Evolutionary conservation across 2,797 vertebrate genomes (phyloP), one percentile per base, ranked within the genome.

Genomic region (Sebastiscus tertius): DNA sequence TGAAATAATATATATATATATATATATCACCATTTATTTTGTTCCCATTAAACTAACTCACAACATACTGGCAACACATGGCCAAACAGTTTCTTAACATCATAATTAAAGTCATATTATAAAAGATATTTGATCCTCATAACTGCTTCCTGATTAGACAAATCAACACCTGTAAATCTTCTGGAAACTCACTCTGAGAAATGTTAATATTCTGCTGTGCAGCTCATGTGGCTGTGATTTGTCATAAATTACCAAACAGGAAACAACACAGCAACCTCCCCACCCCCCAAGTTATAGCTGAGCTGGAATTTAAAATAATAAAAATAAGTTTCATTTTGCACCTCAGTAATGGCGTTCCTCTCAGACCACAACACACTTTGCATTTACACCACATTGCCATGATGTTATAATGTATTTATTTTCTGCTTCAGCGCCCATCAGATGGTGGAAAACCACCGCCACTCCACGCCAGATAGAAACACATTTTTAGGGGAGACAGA

Each of bases 401-500:
- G 12, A 39, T 60, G 49, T 58, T 8, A 14, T 26, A 22, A 39
- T 64, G 39, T 33, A 34, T 75, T 75, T 16, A 65, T 83, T 72
- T 76, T 69, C 63, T 52, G 34, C 29, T 24, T 34, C 71, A 54
- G 46, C 66, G 46, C 52, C 52, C 7, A 42, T 56, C 27, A 77
- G 12, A 64, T 56, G 66, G 62, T 27, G 61, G 55, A 33, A 22
- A 70, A 70, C 42, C 72, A 27, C 8, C 29, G 58, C 63, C 64
- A 39, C 73, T 63, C 59, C 1, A 10, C 16, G 7, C 58, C 78
- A 62, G 72, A 62, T 27, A 70, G 59, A 79, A 73, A 78, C 74
- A 64, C 2, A 33, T 67, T 54, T 80, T 31, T 3, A 14, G 26
- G 26, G 83, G 76, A 77, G 75, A 60, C 90, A 52, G 75, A 78